Evolutionary conservation across 2,888 invertebrate species (phyloP), one percentile per base, ranked within the genome.

Genomic region (Bhutanitis thaidina): DNA sequence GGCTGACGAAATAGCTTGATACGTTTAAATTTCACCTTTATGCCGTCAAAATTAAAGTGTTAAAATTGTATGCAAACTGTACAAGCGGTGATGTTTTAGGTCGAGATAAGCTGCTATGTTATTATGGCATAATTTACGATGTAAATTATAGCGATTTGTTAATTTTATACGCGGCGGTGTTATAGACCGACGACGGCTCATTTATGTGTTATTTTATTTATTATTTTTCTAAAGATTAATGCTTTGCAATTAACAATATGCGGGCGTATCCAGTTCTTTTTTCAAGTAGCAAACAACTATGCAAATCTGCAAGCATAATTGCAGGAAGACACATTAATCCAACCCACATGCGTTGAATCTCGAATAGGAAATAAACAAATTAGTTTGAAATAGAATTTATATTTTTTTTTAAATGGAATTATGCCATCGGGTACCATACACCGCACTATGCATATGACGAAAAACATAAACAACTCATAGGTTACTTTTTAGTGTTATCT

Each of bases 131-230:
- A 86, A 86, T 86, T 86, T 84, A 77, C 77, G 71, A 75, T 77
- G 77, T 67, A 83, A 86, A 83, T 86, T 73, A 81, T 81, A 72
- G 72, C 78, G 76, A 84, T 88, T 87, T 85, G 85, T 83, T 85
- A 85, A 86, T 86, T 81, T 80, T 77, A 78, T 73, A 79, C 74
- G 72, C 66, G 67, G 72, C 64, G 59, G 68, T 71, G 69, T 74
- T 74, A 72, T 67, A 64, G 63, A 43, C 46, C 60, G 72, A 57
- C 69, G 72, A 71, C 69, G 71, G 65, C 56, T 64, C 66, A 67
- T 71, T 78, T 72, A 69, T 62, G 60, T 62, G 53, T 53, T 52
- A 47, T 52, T 52, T 52, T 37, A 41, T 51, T 51, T 47, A 43
- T 43, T 43, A 38, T 52, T 47, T 47, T 43, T 16, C 38, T 32